Evolutionary conservation across 2,797 vertebrate genomes (phyloP).

Genomic region (Bovichtus diacanthus): DNA sequence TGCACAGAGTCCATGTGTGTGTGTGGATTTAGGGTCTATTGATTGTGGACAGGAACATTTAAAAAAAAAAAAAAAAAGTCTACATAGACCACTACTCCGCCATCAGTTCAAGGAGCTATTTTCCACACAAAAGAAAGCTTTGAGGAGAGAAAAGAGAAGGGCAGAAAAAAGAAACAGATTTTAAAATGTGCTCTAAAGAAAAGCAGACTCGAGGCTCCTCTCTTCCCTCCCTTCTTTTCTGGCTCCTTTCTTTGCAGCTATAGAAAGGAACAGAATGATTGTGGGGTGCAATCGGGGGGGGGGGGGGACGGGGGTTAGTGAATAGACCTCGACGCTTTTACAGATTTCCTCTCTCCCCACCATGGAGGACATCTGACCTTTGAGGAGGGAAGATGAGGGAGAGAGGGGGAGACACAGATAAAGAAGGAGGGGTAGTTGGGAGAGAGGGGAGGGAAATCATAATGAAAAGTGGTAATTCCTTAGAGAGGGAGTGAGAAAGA

Average conservation of each 20-base stretch:
- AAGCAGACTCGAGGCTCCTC: slow-evolving; percentile 77
- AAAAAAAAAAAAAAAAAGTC: slow-evolving; percentile 70
- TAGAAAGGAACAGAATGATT: slow-evolving; percentile 92
- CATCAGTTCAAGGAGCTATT: slow-evolving; percentile 82
- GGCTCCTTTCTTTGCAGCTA: slow-evolving; percentile 76
- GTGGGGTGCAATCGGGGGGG: slow-evolving; percentile 86
- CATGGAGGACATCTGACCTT: slow-evolving; percentile 98
- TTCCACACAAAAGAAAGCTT: slow-evolving; percentile 83
- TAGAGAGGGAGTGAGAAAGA: slow-evolving; percentile 91
- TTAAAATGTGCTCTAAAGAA: slow-evolving; percentile 82
- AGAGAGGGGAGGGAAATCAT: slow-evolving; percentile 78
- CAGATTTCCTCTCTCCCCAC: slow-evolving; percentile 90
- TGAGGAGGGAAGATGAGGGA: slow-evolving; percentile 80
- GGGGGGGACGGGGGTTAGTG: slow-evolving; percentile 85
- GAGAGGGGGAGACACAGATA: slow-evolving; percentile 74
- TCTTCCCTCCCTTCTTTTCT: slow-evolving; percentile 74
- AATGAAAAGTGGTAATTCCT: slow-evolving; percentile 86
- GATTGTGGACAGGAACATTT: slow-evolving; percentile 68
- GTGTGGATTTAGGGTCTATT: slow-evolving; percentile 58
- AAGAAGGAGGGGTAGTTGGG: slow-evolving; percentile 91
- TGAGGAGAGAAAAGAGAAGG: slow-evolving; percentile 75
- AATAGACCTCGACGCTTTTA: slow-evolving; percentile 94
- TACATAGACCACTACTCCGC: slow-evolving; percentile 66
- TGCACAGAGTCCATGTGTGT: background rate
- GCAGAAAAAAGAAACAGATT: slow-evolving; percentile 80